Conservation (phyloP, 2,113 vertebrate genomes). For the Sebastes schlegelii region DNA sequence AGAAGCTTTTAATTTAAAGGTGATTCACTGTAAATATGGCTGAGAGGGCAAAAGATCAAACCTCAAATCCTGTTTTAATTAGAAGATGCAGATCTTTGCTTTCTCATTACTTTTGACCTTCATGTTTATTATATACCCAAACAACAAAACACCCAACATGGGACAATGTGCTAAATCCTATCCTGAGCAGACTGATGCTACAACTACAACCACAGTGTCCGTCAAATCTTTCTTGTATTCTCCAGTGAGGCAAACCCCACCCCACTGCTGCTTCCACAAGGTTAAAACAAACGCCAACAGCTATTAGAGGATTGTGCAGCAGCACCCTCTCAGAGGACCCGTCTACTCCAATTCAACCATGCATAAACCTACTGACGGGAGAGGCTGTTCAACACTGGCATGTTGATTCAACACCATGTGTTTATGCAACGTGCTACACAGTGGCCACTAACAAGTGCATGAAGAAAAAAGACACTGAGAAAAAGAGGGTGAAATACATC, state of each 20-base stretch:
- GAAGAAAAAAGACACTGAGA: background rate
- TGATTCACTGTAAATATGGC: constrained; percentile 30
- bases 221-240: constrained; percentile 7
- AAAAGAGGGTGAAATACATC: background rate
- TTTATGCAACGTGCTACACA: constrained; percentile 13
- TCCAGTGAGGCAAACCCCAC: constrained; percentile 15
- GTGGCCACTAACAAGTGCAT: constrained; percentile 5
- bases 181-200: background rate
- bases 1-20: constrained; percentile 38
- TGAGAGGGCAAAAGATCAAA: constrained; percentile 19
- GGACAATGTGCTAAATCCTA: constrained; percentile 32
- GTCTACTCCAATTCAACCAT: constrained; percentile 1
- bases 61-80: constrained; percentile 51
- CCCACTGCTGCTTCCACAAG: constrained; percentile 8
- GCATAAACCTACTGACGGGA: background rate
- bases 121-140: constrained; percentile 24
- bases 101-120: constrained; percentile 30
- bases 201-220: background rate
- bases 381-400: background rate
- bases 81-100: constrained; percentile 20
- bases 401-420: constrained; percentile 22
- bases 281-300: constrained; percentile 18
- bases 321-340: background rate
- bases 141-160: constrained; percentile 21
- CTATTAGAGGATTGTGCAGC: constrained; percentile 9